A percentile compares a stretch with the other conserved stretches of the same genome.
Evolutionary conservation across 2,888 invertebrate species (phyloP).

Genomic region (Phragmatobia fuliginosa): DNA sequence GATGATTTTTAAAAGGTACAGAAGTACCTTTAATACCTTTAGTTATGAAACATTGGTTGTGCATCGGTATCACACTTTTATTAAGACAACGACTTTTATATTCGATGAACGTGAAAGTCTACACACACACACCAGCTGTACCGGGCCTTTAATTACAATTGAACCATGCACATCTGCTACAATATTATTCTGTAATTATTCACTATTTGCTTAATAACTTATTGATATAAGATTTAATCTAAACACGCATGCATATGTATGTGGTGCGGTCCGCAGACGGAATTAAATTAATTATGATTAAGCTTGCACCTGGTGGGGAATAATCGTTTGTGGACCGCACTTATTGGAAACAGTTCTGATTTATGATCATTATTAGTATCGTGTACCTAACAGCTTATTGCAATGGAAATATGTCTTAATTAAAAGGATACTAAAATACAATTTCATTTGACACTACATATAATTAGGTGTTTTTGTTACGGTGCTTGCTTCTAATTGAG

Average conservation of each 20-base stretch:
- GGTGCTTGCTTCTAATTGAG: no score
- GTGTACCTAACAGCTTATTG: not conserved
- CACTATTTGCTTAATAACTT: slow-evolving; percentile 41
- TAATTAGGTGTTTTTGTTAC: not conserved
- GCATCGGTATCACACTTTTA: no score
- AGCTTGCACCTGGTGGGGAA: slow-evolving; percentile 57
- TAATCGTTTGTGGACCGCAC: slow-evolving; percentile 53
- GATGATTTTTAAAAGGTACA: no score
- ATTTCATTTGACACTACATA: not conserved
- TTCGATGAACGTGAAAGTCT: no score
- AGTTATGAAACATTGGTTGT: no score
- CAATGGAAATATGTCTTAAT: not conserved
- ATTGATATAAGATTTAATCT: slow-evolving; percentile 29
- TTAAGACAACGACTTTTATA: not conserved
- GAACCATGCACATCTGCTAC: not conserved
- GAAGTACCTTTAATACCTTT: no score
- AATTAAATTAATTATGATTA: slow-evolving; percentile 63
- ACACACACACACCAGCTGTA: not conserved
- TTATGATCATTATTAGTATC: slow-evolving; percentile 34
- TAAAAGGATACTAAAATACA: not conserved
- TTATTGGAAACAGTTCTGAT: slow-evolving; percentile 50
- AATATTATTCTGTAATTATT: slow-evolving; percentile 27
- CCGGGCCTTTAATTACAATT: not conserved
- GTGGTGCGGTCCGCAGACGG: slow-evolving; percentile 42
- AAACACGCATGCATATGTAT: slow-evolving; percentile 51